Evolutionary conservation across 2,797 vertebrate species (phyloP).

Genomic region (Sarcophilus harrisii): DNA sequence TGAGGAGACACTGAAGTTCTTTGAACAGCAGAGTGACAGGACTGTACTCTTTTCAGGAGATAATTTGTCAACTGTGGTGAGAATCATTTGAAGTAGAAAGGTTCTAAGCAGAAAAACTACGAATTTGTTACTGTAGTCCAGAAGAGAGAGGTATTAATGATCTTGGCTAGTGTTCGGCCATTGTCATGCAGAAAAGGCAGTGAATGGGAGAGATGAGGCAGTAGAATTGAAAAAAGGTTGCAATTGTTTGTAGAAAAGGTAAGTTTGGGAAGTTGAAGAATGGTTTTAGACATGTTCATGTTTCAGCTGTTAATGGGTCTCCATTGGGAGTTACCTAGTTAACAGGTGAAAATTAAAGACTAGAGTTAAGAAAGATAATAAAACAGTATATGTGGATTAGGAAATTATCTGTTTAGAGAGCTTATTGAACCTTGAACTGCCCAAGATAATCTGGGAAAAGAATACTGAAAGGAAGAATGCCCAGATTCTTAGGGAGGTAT

Average conservation of each 20-base stretch:
- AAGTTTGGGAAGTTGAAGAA: background rate
- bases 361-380: background rate
- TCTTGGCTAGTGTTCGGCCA: background rate
- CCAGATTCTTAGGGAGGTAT: background rate
- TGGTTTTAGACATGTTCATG: background rate
- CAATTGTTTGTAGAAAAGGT: background rate
- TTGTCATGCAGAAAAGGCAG: background rate
- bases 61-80: background rate
- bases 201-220: background rate
- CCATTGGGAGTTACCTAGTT: background rate
- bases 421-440: background rate
- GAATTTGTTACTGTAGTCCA: background rate
- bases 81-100: background rate
- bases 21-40: background rate
- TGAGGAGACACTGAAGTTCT: background rate
- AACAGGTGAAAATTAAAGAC: background rate
- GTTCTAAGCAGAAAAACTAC: background rate
- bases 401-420: background rate
- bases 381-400: background rate
- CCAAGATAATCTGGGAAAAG: background rate
- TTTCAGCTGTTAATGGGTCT: background rate
- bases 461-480: background rate
- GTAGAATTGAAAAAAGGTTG: background rate
- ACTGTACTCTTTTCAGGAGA: background rate
- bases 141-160: background rate